phyloP scores from a whole-genome alignment of 2,797 vertebrate species.

The Pseudochirops cupreus region DNA sequence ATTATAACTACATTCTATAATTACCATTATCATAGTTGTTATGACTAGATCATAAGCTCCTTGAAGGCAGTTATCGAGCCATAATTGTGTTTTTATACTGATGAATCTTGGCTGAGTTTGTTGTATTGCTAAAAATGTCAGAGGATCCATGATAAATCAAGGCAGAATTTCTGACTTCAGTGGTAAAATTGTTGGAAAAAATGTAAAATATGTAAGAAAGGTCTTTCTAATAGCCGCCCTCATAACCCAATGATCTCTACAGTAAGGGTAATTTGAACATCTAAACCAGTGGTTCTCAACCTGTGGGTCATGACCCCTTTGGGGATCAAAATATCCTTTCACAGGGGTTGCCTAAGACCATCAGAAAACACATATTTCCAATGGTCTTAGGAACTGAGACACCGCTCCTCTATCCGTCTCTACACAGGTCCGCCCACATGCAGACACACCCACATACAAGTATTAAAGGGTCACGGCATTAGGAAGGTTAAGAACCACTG shows the following conservation, averaged over 20 bases:
- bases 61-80: background rate
- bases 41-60: background rate
- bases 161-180: background rate
- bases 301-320: too few species aligned
- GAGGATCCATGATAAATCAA: constrained; percentile 12
- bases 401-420: too few species aligned
- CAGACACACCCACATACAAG: too few species aligned
- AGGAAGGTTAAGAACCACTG: too few species aligned
- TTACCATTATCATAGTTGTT: background rate
- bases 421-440: too few species aligned
- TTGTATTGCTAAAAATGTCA: constrained; percentile 20
- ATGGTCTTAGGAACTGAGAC: too few species aligned
- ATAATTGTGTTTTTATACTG: background rate
- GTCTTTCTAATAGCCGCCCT: background rate
- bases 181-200: background rate
- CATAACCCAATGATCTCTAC: background rate
- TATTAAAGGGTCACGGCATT: too few species aligned
- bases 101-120: background rate
- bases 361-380: too few species aligned
- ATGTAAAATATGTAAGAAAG: background rate
- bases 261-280: background rate
- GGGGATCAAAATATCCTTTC: too few species aligned
- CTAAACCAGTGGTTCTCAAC: too few species aligned
- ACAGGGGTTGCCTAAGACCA: too few species aligned
- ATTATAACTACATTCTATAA: background rate